phyloP scores from a whole-genome alignment of 2,113 vertebrate genomes.

The Centropus bengalensis region DNA sequence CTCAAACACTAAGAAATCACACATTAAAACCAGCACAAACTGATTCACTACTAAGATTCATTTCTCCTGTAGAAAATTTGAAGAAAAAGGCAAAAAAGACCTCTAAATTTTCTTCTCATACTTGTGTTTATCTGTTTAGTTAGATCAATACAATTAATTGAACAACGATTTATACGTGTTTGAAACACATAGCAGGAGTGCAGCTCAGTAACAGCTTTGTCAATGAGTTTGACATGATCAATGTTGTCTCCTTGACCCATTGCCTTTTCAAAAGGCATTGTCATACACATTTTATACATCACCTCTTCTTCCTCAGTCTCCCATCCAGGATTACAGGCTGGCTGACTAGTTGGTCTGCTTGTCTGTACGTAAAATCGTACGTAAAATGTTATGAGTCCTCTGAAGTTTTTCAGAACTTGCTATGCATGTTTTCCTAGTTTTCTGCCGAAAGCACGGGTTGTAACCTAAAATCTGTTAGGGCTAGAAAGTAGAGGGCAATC shows the following conservation, averaged over 20 bases:
- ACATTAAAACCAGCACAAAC: neutral
- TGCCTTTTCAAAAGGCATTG: neutral
- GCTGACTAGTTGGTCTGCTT: neutral
- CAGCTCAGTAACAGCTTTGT: neutral
- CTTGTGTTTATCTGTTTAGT: neutral
- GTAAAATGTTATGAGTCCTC: neutral
- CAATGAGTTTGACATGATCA: neutral
- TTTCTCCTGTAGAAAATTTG: neutral
- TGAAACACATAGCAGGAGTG: neutral
- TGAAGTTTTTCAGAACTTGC: neutral
- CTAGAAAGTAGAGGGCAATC: neutral
- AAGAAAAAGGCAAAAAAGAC: neutral
- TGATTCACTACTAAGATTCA: neutral
- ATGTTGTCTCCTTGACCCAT: neutral
- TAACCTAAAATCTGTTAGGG: neutral
- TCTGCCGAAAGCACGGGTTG: neutral
- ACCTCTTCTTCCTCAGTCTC: neutral
- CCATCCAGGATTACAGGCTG: neutral
- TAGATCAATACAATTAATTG: neutral
- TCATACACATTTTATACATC: neutral
- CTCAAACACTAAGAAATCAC: neutral
- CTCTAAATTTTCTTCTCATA: neutral
- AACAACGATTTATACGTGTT: neutral
- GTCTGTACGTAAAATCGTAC: neutral
- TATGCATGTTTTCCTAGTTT: neutral